Percentiles rank a stretch among this genome's conserved stretches.
These are phyloP conservation scores for Rotaria sp. DNA, from an alignment of 2,888 invertebrate genomes.

Conservation along the genomic window DNA sequence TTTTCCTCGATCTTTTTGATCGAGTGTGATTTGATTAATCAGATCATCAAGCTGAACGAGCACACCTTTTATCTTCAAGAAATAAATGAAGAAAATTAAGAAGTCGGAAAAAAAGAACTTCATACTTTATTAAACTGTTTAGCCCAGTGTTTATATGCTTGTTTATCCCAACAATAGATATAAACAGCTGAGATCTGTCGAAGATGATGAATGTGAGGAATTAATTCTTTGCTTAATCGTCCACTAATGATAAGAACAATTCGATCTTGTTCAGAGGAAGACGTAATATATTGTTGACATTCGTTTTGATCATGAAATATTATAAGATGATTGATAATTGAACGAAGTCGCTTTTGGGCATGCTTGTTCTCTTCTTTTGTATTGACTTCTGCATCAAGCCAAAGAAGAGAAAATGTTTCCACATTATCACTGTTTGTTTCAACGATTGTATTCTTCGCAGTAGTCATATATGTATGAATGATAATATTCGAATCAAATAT, in stretches of 20 bases:
- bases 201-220: not conserved
- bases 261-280: not conserved
- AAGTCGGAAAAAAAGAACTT: too few relatives aligned
- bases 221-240: not conserved
- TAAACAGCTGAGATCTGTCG: not conserved
- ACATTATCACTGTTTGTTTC: not conserved
- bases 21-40: not conserved
- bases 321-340: not conserved
- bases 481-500: too few relatives aligned
- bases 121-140: not conserved
- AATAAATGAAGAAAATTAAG: not conserved
- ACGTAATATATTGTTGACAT: not conserved
- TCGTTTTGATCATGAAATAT: not conserved
- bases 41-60: not conserved
- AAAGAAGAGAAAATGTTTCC: not conserved
- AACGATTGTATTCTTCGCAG: too few relatives aligned
- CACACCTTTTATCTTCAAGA: not conserved
- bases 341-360: not conserved
- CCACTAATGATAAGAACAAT: not conserved
- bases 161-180: not conserved
- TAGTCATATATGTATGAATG: too few relatives aligned
- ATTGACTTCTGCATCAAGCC: too few relatives aligned
- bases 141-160: not conserved
- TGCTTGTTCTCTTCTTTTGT: not conserved
- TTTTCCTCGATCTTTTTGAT: not conserved